Evolutionary conservation across 2,888 invertebrate species (phyloP), one percentile per base, ranked within the genome.

Genomic region (Sinopyrophorus schimmeli): DNA sequence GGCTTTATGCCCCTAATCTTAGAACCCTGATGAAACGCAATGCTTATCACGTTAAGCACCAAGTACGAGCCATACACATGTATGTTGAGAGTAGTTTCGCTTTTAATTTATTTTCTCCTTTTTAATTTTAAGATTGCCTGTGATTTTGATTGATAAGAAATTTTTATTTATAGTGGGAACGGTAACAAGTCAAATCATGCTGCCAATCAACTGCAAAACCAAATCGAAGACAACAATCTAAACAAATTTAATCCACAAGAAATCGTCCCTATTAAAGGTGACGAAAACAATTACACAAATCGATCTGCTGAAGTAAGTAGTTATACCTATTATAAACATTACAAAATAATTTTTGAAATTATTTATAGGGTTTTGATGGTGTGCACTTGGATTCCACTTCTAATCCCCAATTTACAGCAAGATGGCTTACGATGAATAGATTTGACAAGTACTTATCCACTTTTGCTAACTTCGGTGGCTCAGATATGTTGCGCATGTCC

Each of bases 401-500:
- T 6, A 47, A 38, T 3, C 80, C 86, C 0, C 73, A 79, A 10
- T 86, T 92, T 68, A 89, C 91, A 1, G 80, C 81, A 34, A 79
- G 83, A 49, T 95, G 95, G 95, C 77, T 95, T 46, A 80, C 83
- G 5, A 75, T 77, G 3, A 84, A 92, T 64, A 81, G 93, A 53
- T 92, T 95, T 75, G 80, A 81, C 1, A 80, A 85, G 37, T 89
- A 88, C 71, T 76, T 84, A 12, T 75, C 82, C 38, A 87, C 89
- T 0, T 93, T 95, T 71, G 79, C 85, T 50, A 89, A 87, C 69
- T 95, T 92, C 75, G 87, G 89, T 21, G 95, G 92, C 10, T 81
- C 90, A 11, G 96, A 97, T 74, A 80, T 97, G 67, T 77, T 96
- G 59, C 84, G 93, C 71, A 77, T 96, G 71, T 87, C 90, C 0